Percentiles rank a stretch among this genome's conserved stretches.
These are phyloP conservation scores for Meloidogyne chitwoodi DNA, from an alignment of 1,140 invertebrate species.

Conservation along the genomic window DNA sequence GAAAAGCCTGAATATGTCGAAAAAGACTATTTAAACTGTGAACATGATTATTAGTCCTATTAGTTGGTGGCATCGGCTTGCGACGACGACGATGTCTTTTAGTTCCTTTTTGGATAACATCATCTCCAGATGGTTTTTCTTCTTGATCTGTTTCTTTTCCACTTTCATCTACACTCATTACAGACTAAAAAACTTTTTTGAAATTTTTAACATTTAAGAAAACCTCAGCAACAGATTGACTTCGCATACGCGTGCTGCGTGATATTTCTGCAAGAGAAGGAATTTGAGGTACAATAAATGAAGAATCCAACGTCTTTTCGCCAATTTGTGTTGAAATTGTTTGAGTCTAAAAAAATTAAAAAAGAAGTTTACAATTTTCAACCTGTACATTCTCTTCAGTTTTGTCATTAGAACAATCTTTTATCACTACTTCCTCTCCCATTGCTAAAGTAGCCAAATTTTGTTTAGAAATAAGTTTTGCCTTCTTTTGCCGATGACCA, in stretches of 20 bases:
- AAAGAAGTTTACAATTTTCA: neutral
- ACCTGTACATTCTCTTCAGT: conserved; percentile 7
- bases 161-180: neutral
- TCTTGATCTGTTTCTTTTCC: neutral
- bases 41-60: neutral
- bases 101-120: conserved; percentile 1
- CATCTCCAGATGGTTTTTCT: neutral
- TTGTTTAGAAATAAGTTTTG: neutral
- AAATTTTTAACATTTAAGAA: neutral
- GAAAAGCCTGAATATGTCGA: conserved; percentile 30
- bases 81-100: conserved; percentile 9
- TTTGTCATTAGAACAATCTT: neutral
- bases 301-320: neutral
- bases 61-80: neutral
- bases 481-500: conserved; percentile 20
- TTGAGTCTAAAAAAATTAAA: neutral
- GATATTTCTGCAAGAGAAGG: neutral
- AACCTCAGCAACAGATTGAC: neutral
- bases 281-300: neutral
- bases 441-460: neutral
- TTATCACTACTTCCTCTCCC: neutral
- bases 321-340: neutral
- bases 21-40: conserved; percentile 27
- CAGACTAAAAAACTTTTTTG: neutral
- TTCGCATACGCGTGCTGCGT: neutral